Base-by-base conservation (phyloP, 2,797 vertebrate genomes). In the Echiichthys vipera region DNA sequence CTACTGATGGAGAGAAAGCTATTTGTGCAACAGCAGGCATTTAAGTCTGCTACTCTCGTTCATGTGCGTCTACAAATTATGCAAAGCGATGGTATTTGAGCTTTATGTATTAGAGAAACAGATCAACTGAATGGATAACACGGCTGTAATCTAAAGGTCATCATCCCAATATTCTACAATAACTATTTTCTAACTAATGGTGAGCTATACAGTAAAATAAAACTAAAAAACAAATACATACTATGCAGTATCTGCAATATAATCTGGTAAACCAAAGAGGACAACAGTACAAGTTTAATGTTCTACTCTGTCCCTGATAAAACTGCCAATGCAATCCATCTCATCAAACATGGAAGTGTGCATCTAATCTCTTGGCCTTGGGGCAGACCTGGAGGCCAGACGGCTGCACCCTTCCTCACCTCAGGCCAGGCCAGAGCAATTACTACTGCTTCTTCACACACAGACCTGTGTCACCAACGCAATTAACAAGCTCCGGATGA, bases 401-500 rank as follows among this genome's bases (percentile, higher is more conserved):
- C 67, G 46, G 49, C 74, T 20, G 51, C 81, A 71, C 66, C 83
- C 73, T 65, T 68, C 63, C 71, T 87, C 81, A 80, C 74, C 70
- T 83, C 68, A 58, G 84, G 77, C 81, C 82, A 65, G 80, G 71
- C 76, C 65, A 55, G 83, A 89, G 83, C 86, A 91, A 90, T 92
- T 91, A 90, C 75, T n/a, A 61, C 69, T 64, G 74, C 81, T 70
- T 86, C 86, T 86, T 87, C 85, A 80, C 72, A 84, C 83, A 40
- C 73, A 73, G 84, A 88, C 84, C 85, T 80, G 83, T 90, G 90
- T 89, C 82, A 80, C 86, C 34, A 7, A 70, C 39, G 24, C 88
- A 91, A 91, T 93, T 91, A 91, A 90, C 89, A 85, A 91, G 86
- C 88, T 83, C 79, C 18, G 7, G 82, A 81, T 78, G 75, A 86